Percentiles rank a stretch among this genome's conserved stretches.
phyloP scores from a whole-genome alignment of 2,888 invertebrate genomes.

The Watsonalla cultraria region DNA sequence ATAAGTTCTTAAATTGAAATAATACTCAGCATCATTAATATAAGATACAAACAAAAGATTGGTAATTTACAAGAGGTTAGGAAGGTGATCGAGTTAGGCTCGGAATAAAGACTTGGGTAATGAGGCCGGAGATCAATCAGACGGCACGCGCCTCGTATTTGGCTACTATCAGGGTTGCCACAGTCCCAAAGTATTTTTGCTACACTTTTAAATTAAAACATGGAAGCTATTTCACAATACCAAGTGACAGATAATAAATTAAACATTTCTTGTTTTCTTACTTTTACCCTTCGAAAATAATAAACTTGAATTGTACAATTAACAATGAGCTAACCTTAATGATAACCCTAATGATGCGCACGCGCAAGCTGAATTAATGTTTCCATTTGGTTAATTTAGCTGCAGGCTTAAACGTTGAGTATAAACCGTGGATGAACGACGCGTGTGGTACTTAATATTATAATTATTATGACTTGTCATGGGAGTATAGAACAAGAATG shows the following conservation, averaged over 20 bases:
- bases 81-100: constrained; percentile 14
- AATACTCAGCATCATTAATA: constrained; percentile 36
- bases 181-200: constrained; percentile 5
- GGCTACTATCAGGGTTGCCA: constrained; percentile 22
- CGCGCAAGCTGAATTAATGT: constrained; percentile 32
- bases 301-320: not conserved
- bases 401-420: constrained; percentile 25
- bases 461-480: constrained; percentile 7
- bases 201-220: not conserved
- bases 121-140: constrained; percentile 51
- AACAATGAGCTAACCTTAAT: constrained; percentile 26
- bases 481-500: constrained; percentile 36
- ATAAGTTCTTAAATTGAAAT: constrained; percentile 20
- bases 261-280: too few relatives aligned
- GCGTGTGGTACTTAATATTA: constrained; percentile 7
- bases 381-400: constrained; percentile 29
- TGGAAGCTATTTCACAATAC: not conserved
- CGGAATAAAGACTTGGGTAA: constrained; percentile 38
- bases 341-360: constrained; percentile 35
- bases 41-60: constrained; percentile 40
- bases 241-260: too few relatives aligned
- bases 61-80: constrained; percentile 19
- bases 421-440: constrained; percentile 27
- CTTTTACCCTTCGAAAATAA: too few relatives aligned
- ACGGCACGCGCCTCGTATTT: constrained; percentile 50